Base-by-base conservation (phyloP, 2,797 vertebrate genomes). In the Sylvia borin region DNA sequence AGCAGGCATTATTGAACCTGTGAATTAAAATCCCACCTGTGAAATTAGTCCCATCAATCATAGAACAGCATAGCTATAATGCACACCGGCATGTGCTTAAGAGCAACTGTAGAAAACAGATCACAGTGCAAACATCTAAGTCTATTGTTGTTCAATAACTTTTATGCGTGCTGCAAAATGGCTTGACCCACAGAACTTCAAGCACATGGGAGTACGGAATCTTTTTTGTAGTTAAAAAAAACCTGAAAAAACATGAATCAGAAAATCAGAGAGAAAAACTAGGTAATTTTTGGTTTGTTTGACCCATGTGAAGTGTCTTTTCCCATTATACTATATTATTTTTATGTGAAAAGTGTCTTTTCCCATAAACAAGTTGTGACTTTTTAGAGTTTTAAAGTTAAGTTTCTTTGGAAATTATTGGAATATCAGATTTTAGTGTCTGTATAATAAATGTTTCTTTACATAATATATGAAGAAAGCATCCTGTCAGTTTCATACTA, bases 71-170 rank as follows among this genome's bases (percentile, higher is more conserved):
- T 7, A 60, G 8, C 4, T 65, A 10, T 42, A 55, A 55, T 78
- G 5, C 12, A 50, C 4, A 48, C 9, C 38, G 21, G 6, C 16
- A 42, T 55, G 7, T 4, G 8, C 4, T 50, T 71, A 66, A 50
- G 8, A 50, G 16, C 6, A 25, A 4, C 6, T 38, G 3, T 4
- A 45, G 15, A 32, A 47, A 45, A 29, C 1, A 38, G 21, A 54
- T 51, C 16, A 70, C 26, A 51, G 16, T 38, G 19, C 6, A 57
- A 50, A 40, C 8, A 25, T 62, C 29, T 31, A 58, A 67, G 51
- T 4, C 3, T 66, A 1, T 4, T 32, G 11, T n/a, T 65, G 11
- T n/a, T 65, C 7, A 34, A 1, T 48, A 64, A 19, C 11, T 11
- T 45, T 66, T 65, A 29, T 18, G 10, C 3, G 6, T 75, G 15